Evolutionary conservation across 2,797 vertebrate species (phyloP).

Genomic region (Chrysocyon brachyurus): DNA sequence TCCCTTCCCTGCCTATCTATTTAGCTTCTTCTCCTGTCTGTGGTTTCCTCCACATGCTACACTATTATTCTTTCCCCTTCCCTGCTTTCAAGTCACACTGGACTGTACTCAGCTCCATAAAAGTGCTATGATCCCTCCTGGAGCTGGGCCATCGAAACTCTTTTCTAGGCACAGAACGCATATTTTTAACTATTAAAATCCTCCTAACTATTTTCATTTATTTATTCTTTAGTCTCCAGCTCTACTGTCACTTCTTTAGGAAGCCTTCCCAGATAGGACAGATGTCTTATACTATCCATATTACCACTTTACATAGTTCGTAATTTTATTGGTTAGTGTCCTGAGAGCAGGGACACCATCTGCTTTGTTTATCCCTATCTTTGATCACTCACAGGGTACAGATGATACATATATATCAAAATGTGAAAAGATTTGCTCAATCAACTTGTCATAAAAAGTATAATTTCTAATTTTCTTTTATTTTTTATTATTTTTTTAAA

Average conservation of each 20-base stretch:
- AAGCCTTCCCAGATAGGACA: background rate
- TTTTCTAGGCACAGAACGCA: background rate
- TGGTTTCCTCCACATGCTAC: background rate
- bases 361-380: constrained; percentile 30
- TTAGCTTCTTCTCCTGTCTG: background rate
- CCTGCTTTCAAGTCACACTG: background rate
- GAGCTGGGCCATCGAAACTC: background rate
- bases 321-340: background rate
- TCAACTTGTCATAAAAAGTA: background rate
- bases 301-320: background rate
- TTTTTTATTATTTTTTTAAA: background rate
- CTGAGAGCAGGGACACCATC: background rate
- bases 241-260: background rate
- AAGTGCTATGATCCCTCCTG: background rate
- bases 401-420: background rate
- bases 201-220: background rate
- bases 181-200: background rate
- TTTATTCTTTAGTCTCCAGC: background rate
- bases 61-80: background rate
- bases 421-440: background rate
- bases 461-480: constrained; percentile 13
- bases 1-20: background rate
- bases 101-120: background rate
- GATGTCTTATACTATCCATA: background rate
- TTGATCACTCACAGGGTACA: background rate